A percentile compares a stretch with the other conserved stretches of the same genome.
Conservation (phyloP, 2,113 vertebrate genomes). For the Tympanuchus pallidicinctus region DNA sequence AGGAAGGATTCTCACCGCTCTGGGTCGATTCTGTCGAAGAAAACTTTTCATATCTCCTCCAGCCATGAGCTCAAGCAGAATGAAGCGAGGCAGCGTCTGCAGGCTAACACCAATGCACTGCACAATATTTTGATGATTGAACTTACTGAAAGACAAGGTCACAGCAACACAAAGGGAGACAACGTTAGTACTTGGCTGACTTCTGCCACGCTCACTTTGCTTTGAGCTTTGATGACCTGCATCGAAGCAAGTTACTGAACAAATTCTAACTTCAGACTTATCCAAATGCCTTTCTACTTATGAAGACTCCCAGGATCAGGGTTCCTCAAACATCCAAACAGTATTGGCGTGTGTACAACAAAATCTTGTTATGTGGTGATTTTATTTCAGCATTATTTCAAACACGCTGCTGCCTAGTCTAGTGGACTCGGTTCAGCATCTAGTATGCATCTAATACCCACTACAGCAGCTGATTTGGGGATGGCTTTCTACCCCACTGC, state of each 20-base stretch:
- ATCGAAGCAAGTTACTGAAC: background rate
- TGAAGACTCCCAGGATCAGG: background rate
- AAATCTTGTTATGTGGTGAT: background rate
- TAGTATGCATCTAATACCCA: background rate
- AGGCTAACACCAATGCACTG: conserved; percentile 90
- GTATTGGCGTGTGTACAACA: background rate
- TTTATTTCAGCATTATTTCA: background rate
- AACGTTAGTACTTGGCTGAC: background rate
- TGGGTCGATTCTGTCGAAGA: conserved; percentile 87
- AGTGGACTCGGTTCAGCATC: background rate
- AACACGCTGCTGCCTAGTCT: background rate
- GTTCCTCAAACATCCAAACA: background rate
- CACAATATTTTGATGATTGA: conserved; percentile 91
- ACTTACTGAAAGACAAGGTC: conserved; percentile 80
- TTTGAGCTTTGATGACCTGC: background rate
- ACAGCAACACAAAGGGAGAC: background rate
- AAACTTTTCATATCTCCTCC: conserved; percentile 95
- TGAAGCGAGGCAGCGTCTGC: conserved; percentile 87
- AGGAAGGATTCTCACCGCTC: conserved; percentile 75
- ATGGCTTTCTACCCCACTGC: background rate
- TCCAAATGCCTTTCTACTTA: background rate
- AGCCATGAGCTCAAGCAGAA: conserved; percentile 93
- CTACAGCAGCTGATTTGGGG: background rate
- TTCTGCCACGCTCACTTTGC: background rate
- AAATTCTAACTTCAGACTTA: background rate